Conservation (phyloP, 2,797 vertebrate genomes). For the Catostomus latipinnis region DNA sequence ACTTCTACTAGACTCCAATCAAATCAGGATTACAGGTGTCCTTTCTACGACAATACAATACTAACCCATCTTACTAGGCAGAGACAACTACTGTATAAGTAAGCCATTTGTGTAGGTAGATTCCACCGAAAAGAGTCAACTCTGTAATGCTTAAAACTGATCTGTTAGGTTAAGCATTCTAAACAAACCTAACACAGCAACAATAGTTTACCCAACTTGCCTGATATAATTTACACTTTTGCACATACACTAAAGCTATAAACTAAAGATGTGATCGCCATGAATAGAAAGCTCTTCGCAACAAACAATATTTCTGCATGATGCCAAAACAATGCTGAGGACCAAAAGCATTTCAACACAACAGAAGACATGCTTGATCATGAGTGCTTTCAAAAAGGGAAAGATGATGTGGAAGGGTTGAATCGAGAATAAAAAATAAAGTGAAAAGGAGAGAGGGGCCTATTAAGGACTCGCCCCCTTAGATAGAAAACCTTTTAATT, state of each 20-base stretch:
- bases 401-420: slow-evolving; percentile 23
- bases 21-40: slow-evolving; percentile 44
- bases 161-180: too few relatives aligned
- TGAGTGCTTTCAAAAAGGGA: slow-evolving; percentile 21
- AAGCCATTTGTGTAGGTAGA: too few relatives aligned
- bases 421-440: slow-evolving; percentile 8
- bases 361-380: neutral
- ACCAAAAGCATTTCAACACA: slow-evolving; percentile 13
- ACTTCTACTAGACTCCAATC: slow-evolving; percentile 29
- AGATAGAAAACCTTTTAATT: slow-evolving; percentile 58
- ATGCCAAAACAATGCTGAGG: slow-evolving; percentile 21
- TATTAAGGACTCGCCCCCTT: slow-evolving; percentile 33
- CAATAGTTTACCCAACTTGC: too few relatives aligned
- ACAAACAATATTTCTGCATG: neutral
- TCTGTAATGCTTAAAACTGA: too few relatives aligned
- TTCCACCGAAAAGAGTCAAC: too few relatives aligned
- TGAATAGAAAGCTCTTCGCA: slow-evolving; percentile 35
- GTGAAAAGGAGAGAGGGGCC: slow-evolving; percentile 1
- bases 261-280: slow-evolving; percentile 1
- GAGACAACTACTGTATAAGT: too few relatives aligned
- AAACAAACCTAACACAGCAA: too few relatives aligned
- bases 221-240: too few relatives aligned
- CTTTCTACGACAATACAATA: neutral
- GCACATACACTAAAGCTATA: neutral
- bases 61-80: too few relatives aligned